Percentiles rank a stretch among this genome's conserved stretches.
Conservation (phyloP, 1,140 invertebrate genomes). For the Drosophila albomicans region DNA sequence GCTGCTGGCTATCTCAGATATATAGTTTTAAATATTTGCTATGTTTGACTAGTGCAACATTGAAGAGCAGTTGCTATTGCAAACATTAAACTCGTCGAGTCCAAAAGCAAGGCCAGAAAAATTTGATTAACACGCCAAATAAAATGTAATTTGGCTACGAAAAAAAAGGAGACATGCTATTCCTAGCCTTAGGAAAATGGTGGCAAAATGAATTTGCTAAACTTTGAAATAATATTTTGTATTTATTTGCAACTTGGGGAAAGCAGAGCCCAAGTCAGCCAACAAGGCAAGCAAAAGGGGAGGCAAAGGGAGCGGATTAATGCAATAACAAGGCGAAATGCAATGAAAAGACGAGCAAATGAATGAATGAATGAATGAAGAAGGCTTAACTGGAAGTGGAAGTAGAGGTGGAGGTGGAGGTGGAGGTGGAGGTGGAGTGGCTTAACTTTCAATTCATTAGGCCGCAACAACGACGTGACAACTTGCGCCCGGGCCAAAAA, state of each 20-base stretch:
- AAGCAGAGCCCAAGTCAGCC: too few species aligned
- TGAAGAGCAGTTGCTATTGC: neutral
- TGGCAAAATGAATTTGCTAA: constrained; percentile 31
- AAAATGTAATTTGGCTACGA: constrained; percentile 38
- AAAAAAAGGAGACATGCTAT: neutral
- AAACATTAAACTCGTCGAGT: neutral
- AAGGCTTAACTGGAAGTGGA: neutral
- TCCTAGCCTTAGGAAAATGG: constrained; percentile 23
- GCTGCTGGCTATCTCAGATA: too few species aligned
- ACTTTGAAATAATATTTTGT: constrained; percentile 37
- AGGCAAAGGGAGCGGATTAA: constrained; percentile 13
- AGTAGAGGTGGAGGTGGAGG: neutral
- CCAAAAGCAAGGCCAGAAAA: constrained; percentile 3
- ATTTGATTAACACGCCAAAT: constrained; percentile 41
- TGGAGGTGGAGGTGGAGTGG: constrained; percentile 3
- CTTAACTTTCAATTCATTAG: constrained; percentile 78
- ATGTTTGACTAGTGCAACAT: neutral
- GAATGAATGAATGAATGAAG: neutral
- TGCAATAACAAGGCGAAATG: constrained; percentile 32
- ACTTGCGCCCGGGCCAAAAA: constrained; percentile 62
- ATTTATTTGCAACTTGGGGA: constrained; percentile 40
- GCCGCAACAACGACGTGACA: constrained; percentile 61
- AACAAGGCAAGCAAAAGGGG: too few species aligned
- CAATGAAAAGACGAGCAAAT: constrained; percentile 33
- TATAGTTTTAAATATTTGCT: neutral